phyloP scores from a whole-genome alignment of 2,113 vertebrate species.

The Cathartes aura region DNA sequence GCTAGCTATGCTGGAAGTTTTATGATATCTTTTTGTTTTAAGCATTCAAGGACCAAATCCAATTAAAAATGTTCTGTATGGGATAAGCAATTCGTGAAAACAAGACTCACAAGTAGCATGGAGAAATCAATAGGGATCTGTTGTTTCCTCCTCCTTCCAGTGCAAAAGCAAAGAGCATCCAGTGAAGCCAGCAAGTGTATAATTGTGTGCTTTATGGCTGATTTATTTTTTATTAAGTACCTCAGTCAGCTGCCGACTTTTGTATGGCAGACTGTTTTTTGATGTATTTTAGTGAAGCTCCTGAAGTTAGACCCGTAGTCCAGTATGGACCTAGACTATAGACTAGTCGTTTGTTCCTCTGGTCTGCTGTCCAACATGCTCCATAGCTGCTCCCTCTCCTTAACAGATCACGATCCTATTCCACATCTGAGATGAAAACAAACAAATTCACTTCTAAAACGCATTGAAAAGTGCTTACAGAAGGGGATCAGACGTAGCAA shows the following conservation, averaged over 20 bases:
- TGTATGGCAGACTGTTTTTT: not conserved
- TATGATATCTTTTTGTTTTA: not conserved
- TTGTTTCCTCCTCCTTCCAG: not conserved
- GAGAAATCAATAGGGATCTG: not conserved
- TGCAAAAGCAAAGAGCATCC: not conserved
- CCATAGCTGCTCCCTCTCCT: not conserved
- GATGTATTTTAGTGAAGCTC: not conserved
- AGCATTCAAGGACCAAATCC: not conserved
- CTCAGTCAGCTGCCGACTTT: not conserved
- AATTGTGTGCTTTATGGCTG: not conserved
- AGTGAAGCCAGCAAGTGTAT: not conserved
- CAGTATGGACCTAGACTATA: too few species aligned
- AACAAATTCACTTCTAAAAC: not conserved
- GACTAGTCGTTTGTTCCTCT: not conserved
- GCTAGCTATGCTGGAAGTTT: not conserved
- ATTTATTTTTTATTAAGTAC: not conserved
- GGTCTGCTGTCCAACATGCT: not conserved
- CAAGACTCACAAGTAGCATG: not conserved
- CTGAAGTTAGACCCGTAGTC: not conserved
- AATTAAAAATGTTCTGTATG: not conserved
- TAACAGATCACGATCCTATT: fast-evolving
- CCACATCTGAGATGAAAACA: not conserved
- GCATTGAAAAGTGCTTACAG: not conserved
- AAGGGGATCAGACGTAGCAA: not conserved
- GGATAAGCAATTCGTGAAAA: not conserved